Percentiles rank a stretch among this genome's conserved stretches.
Evolutionary conservation across 2,113 vertebrate genomes (phyloP).

Genomic region (Paralichthys olivaceus): DNA sequence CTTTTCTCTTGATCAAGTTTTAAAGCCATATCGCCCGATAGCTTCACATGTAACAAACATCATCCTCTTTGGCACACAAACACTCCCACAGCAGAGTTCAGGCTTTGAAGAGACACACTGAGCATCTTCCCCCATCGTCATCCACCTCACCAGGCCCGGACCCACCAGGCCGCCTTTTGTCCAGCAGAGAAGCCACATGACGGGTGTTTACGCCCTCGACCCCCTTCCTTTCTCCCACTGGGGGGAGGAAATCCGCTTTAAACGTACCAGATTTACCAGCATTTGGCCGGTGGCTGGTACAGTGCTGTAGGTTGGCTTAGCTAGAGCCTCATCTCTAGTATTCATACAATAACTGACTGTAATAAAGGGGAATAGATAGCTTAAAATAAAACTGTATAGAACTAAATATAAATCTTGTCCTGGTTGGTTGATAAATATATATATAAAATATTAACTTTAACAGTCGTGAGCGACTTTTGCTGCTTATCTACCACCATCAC

Average conservation of each 20-base stretch:
- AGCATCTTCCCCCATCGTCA: constrained; percentile 38
- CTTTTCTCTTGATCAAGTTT: too few relatives aligned
- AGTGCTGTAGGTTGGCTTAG: constrained; percentile 8
- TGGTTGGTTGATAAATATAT: background rate
- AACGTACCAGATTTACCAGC: constrained; percentile 23
- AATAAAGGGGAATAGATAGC: background rate
- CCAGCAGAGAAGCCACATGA: constrained; percentile 24
- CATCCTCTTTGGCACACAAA: constrained; percentile 6
- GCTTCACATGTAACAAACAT: background rate
- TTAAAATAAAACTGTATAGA: background rate
- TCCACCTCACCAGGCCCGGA: constrained; percentile 27
- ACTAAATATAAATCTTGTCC: background rate
- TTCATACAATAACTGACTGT: background rate
- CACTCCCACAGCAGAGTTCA: constrained; percentile 3
- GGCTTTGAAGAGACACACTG: constrained; percentile 26
- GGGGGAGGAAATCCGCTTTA: constrained; percentile 35
- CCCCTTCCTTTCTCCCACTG: constrained; percentile 15
- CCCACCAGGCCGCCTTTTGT: constrained; percentile 57
- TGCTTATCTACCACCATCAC: background rate
- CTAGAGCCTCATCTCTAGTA: constrained; percentile 6
- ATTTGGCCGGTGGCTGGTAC: constrained; percentile 10
- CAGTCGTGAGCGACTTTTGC: background rate
- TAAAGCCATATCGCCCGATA: too few relatives aligned
- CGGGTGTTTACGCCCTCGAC: constrained; percentile 8
- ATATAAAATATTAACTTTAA: too few relatives aligned